Percentiles rank a stretch among this genome's conserved stretches.
Conservation (phyloP, 1,140 invertebrate species). For the Leptopilina boulardi region DNA sequence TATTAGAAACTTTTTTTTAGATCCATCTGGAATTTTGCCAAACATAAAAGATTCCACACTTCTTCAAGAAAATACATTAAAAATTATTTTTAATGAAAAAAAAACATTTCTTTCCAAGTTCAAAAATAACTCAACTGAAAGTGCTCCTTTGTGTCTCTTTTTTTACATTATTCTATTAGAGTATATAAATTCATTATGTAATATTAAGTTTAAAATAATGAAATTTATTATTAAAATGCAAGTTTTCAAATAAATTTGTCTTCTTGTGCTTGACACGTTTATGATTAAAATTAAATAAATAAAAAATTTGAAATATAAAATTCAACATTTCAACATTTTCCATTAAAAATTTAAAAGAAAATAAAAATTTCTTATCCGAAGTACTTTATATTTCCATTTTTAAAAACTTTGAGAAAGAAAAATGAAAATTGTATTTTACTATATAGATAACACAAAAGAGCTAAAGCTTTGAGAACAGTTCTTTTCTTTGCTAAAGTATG, state of each 20-base stretch:
- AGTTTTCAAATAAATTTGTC: no score
- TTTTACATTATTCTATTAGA: no score
- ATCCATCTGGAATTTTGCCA: background rate
- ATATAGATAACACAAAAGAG: background rate
- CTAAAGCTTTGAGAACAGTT: background rate
- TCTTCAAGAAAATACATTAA: background rate
- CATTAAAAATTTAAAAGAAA: background rate
- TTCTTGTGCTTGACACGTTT: no score
- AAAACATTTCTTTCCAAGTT: background rate
- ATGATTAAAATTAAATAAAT: no score
- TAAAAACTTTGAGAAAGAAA: background rate
- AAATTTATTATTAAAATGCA: no score
- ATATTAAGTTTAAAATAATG: no score
- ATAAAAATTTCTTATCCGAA: background rate
- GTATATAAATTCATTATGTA: no score
- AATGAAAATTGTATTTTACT: conserved; percentile 1
- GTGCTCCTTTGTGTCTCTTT: no score
- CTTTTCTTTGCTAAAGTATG: background rate
- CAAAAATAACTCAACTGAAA: no score
- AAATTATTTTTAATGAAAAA: background rate
- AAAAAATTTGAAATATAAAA: no score
- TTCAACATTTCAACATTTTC: no score
- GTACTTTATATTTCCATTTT: background rate
- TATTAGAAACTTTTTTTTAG: background rate
- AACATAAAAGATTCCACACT: background rate